Conservation (phyloP, 2,113 vertebrate species). For the Pavo muticus region DNA sequence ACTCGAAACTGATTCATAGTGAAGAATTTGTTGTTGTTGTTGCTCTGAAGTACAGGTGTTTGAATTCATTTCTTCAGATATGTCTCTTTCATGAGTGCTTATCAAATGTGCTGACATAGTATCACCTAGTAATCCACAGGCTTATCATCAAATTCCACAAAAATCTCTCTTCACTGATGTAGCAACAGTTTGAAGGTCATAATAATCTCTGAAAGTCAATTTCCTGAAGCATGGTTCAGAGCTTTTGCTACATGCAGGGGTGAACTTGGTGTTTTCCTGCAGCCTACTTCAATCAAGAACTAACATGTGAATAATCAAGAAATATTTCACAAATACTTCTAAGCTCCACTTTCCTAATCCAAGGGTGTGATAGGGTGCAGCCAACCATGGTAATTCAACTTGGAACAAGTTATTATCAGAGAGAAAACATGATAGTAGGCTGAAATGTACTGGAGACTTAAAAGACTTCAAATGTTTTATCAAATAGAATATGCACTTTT, state of each 20-base stretch:
- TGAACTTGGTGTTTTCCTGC: constrained; percentile 66
- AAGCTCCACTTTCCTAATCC: constrained; percentile 77
- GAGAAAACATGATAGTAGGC: constrained; percentile 71
- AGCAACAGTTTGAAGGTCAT: constrained; percentile 82
- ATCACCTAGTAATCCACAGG: constrained; percentile 72
- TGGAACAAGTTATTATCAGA: constrained; percentile 80
- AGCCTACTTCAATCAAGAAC: constrained; percentile 82
- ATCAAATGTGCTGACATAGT: constrained; percentile 61
- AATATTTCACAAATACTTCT: constrained; percentile 78
- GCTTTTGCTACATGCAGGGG: constrained; percentile 59
- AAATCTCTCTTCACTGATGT: constrained; percentile 54
- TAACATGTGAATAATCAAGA: constrained; percentile 81
- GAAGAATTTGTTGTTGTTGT: constrained; percentile 7
- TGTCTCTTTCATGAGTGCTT: constrained; percentile 1
- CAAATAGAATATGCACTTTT: constrained; percentile 38
- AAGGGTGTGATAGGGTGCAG: constrained; percentile 80
- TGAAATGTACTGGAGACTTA: constrained; percentile 75
- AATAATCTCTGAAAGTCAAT: constrained; percentile 85
- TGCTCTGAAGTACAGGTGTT: background rate
- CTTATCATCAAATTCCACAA: constrained; percentile 79
- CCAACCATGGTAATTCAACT: constrained; percentile 78
- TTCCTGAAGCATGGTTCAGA: constrained; percentile 75
- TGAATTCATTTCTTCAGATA: constrained; percentile 22
- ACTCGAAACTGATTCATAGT: background rate
- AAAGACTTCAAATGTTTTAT: constrained; percentile 62